phyloP scores from a whole-genome alignment of 2,113 vertebrate species.

The Rhynchomys soricoides region DNA sequence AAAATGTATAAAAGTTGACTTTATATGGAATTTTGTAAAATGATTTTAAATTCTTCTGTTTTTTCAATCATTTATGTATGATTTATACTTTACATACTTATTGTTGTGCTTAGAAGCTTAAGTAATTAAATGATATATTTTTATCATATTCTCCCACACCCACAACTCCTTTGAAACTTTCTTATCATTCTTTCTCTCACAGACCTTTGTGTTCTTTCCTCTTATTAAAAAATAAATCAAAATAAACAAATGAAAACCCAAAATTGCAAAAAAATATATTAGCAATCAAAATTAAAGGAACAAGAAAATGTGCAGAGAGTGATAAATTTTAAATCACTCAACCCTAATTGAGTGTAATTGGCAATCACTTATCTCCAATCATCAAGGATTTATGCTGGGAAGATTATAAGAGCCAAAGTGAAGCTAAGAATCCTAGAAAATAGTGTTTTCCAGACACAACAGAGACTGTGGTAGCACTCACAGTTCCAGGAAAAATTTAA shows the following conservation, averaged over 20 bases:
- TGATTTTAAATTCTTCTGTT: not conserved
- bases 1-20: not conserved
- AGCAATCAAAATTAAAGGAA: too few relatives aligned
- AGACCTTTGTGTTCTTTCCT: not conserved
- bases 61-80: not conserved
- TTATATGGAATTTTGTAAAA: not conserved
- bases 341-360: not conserved
- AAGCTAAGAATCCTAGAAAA: not conserved
- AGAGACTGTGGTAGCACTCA: not conserved
- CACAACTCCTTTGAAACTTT: too few relatives aligned
- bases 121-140: not conserved
- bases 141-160: not conserved
- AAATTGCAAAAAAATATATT: not conserved
- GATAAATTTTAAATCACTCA: not conserved
- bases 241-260: not conserved
- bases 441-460: not conserved
- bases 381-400: not conserved
- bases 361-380: not conserved
- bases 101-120: not conserved
- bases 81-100: not conserved
- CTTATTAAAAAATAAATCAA: not conserved
- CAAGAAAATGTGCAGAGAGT: not conserved
- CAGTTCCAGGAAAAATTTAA: not conserved
- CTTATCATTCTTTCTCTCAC: not conserved
- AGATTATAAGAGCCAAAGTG: not conserved